phyloP scores from a whole-genome alignment of 2,113 vertebrate genomes.

The Megaceryle maxima region DNA sequence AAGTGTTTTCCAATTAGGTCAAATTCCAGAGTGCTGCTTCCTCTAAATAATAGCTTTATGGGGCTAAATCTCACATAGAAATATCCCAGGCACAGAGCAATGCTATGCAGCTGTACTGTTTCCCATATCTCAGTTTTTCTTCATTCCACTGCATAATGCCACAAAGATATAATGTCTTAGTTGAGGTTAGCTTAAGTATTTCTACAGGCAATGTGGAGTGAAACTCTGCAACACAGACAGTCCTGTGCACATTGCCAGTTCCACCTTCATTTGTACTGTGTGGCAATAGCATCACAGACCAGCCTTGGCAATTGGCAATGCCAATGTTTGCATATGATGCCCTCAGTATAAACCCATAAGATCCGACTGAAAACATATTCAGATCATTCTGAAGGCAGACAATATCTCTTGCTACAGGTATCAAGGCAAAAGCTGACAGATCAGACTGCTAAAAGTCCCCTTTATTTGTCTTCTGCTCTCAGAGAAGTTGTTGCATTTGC shows the following conservation, averaged over 20 bases:
- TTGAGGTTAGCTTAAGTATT: neutral
- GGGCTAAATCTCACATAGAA: neutral
- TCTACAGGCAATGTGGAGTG: neutral
- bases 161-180: neutral
- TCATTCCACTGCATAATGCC: neutral
- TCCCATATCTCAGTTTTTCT: neutral
- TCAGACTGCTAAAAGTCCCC: neutral
- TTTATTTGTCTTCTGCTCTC: too few relatives aligned
- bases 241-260: neutral
- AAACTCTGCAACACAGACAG: neutral
- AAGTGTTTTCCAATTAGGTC: neutral
- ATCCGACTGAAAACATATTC: neutral
- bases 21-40: neutral
- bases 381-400: neutral
- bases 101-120: neutral
- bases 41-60: neutral
- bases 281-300: neutral
- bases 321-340: rapidly evolving
- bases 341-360: neutral
- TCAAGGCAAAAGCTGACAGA: rapidly evolving
- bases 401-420: neutral
- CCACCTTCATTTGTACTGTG: neutral
- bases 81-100: neutral
- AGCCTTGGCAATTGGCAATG: too few relatives aligned
- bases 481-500: too few relatives aligned